Evolutionary conservation across 2,113 vertebrate genomes (phyloP), one percentile per base, ranked within the genome.

Genomic region (Oceanites oceanicus): DNA sequence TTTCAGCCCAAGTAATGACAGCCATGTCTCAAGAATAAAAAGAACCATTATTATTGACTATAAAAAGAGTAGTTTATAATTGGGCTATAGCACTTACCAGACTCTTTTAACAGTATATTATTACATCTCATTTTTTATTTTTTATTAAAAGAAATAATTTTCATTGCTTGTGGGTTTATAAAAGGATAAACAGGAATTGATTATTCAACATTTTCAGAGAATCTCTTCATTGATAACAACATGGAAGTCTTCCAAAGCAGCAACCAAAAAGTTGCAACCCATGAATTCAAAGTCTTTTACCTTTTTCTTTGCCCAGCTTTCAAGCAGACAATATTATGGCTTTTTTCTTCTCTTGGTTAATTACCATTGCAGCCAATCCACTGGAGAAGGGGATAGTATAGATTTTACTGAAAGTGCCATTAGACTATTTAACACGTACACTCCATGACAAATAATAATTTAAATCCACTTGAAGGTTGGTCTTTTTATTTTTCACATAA

Each of bases 61-160:
- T 80, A 70, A 96, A 68, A 90, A 76, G 5, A 74, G 76, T 40
- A 73, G 86, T 58, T 92, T 96, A 40, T 73, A 92, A 91, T 56
- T 97, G 34, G 53, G 21, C 23, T 70, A 36, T 55, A 84, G 50
- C 10, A 92, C 58, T 77, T 86, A 77, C 62, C 90, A 67, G 34
- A 20, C 27, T 92, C 25, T 85, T 96, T 87, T 76, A 82, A 81
- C 34, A n/a, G 22, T 36, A 53, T 79, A 55, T 94, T 96, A 93
- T 86, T 86, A 4, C 44, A 55, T 50, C 38, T 83, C 53, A 26
- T 70, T 81, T 97, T 89, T 93, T 49, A 15, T 73, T 88, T 94
- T 95, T 92, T 87, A 95, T 95, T 96, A 92, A 95, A 97, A 94
- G 19, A 97, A 95, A 90, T 96, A 42, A 84, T 91, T 97, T 90